Conservation (phyloP, 2,113 vertebrate genomes). For the Eulacestoma nigropectus region DNA sequence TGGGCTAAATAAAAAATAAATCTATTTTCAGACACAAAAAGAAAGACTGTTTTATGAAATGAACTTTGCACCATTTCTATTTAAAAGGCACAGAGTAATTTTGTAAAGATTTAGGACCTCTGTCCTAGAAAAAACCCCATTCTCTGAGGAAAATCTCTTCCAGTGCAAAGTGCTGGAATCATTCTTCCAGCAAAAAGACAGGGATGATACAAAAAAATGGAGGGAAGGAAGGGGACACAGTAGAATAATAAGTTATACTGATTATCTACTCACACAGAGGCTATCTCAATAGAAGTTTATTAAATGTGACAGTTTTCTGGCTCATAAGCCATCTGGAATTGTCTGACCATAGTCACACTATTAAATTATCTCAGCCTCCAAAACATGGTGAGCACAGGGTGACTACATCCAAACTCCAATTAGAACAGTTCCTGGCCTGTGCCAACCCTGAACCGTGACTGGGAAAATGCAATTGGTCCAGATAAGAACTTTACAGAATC, state of each 20-base stretch:
- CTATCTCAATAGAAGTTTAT: not conserved
- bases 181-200: not conserved
- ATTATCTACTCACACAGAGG: not conserved
- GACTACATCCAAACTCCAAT: not conserved
- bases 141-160: not conserved
- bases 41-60: not conserved
- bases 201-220: not conserved
- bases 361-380: not conserved
- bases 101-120: not conserved
- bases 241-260: not conserved
- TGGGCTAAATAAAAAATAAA: not conserved
- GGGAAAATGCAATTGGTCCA: not conserved
- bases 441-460: not conserved
- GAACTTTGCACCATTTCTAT: not conserved
- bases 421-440: not conserved
- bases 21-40: not conserved
- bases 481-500: not conserved
- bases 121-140: conserved; percentile 19
- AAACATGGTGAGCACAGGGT: not conserved
- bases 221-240: not conserved
- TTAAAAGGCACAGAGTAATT: not conserved
- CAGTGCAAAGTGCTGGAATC: not conserved
- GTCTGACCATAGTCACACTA: not conserved
- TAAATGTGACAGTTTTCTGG: conserved; percentile 11
- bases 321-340: not conserved